Evolutionary conservation across 2,888 invertebrate species (phyloP), one percentile per base, ranked within the genome.

Genomic region (Caenorhabditis drosophilae): DNA sequence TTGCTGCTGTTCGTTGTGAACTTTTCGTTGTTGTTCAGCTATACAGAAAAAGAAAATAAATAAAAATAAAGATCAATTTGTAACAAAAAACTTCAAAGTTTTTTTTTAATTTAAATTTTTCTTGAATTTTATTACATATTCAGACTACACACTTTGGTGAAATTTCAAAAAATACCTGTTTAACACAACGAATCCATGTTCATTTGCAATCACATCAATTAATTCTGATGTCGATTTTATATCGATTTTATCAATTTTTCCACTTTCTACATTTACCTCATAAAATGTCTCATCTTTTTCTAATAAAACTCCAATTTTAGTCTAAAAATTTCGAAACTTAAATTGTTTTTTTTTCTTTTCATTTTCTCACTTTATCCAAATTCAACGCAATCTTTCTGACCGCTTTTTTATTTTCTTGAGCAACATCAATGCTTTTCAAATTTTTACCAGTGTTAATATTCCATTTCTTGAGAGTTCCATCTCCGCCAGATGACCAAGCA

Each of bases 401-500:
- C 4, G 53, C 42, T 4, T 23, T 40, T n/a, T 63, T 11, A 31
- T 31, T 42, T 15, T 35, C 47, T n/a, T 41, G 12, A 23, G 23
- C 11, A 15, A 42, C 23, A 15, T 11, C 2, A 23, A 22, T 42
- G 11, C 15, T 15, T 9, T 20, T 42, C 11, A 42, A 12, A 20
- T 15, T 23, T 42, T 41, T 23, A n/a, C 46, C 67, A 22, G 25
- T 51, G 9, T 15, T 4, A 2, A 47, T 27, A 22, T 44, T 46
- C 71, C 71, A 71, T 38, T 64, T 57, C 2, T 25, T 22, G n/a
- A 71, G 6, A 1, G 16, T 36, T n/a, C 38, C 50, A 35, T 71
- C 71, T 1, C 71, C 71, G 67, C 73, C 75, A 15, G 70, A 36
- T 12, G 61, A 67, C 56, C 67, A 71, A 0, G 67, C 45, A 0